Evolutionary conservation across 1,140 invertebrate genomes (phyloP).

Genomic region (Streblospio benedicti): DNA sequence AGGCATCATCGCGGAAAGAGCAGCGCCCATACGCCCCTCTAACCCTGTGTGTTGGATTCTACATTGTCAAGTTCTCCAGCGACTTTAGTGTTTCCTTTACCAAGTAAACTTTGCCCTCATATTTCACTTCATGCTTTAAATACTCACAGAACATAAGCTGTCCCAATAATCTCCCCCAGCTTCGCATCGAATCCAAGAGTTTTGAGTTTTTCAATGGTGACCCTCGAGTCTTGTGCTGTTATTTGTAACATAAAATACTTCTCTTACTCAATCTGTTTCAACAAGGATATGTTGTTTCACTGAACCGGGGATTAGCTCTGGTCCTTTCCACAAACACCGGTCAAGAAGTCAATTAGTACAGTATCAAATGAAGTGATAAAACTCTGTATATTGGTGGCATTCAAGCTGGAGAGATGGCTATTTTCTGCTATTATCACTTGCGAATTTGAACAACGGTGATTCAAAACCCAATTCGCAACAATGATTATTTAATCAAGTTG

Average conservation of each 20-base stretch:
- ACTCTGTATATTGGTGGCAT: too few species aligned
- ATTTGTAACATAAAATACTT: constrained; percentile 91
- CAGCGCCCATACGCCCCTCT: constrained; percentile 55
- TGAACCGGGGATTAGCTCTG: too few species aligned
- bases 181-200: constrained; percentile 59
- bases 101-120: constrained; percentile 77
- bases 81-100: constrained; percentile 71
- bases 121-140: constrained; percentile 58
- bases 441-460: too few species aligned
- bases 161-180: constrained; percentile 71
- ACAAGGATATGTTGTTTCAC: too few species aligned
- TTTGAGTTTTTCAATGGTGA: constrained; percentile 68
- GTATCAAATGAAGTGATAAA: too few species aligned
- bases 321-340: too few species aligned
- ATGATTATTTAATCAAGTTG: too few species aligned
- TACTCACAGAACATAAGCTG: constrained; percentile 74
- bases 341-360: too few species aligned
- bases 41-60: constrained; percentile 63
- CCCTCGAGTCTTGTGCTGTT: constrained; percentile 71
- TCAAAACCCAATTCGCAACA: too few species aligned
- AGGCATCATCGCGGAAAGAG: neutral
- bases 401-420: too few species aligned
- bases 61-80: constrained; percentile 66
- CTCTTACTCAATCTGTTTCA: too few species aligned
- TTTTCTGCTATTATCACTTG: too few species aligned